Conservation (phyloP, 2,797 vertebrate species). For the Peromyscus eremicus region DNA sequence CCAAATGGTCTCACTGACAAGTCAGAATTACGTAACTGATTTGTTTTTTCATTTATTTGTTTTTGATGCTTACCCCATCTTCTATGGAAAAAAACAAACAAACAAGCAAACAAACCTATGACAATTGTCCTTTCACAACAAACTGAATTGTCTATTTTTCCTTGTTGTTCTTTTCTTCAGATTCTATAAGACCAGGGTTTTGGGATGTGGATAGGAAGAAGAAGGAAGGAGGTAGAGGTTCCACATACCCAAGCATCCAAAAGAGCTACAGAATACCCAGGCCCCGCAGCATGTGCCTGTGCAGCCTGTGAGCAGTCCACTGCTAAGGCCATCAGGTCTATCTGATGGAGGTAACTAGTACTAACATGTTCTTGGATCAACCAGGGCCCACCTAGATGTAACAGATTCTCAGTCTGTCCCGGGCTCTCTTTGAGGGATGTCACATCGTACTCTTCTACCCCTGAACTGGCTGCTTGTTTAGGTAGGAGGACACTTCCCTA, state of each 20-base stretch:
- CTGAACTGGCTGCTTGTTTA: neutral
- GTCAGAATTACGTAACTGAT: neutral
- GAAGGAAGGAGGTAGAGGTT: neutral
- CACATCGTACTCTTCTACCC: neutral
- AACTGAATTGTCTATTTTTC: conserved; percentile 6
- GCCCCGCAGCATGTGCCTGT: neutral
- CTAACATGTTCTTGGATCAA: neutral
- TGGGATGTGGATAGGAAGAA: neutral
- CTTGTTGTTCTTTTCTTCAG: conserved; percentile 10
- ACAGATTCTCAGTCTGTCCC: neutral
- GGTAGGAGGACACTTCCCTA: neutral
- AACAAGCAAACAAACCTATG: neutral
- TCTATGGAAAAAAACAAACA: neutral
- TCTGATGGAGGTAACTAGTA: neutral
- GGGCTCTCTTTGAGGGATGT: neutral
- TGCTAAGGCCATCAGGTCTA: neutral
- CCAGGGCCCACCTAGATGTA: neutral
- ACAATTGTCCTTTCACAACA: neutral
- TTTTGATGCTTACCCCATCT: conserved; percentile 25
- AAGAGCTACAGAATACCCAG: neutral
- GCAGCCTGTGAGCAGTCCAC: neutral
- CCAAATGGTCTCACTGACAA: neutral
- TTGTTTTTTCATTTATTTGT: neutral
- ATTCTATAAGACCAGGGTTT: neutral
- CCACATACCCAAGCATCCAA: neutral